Evolutionary conservation across 35 echinoderm and acorn worm species (phyloP), one percentile per base, ranked within the genome.

Genomic region (Heliocidaris erythrogramma): DNA sequence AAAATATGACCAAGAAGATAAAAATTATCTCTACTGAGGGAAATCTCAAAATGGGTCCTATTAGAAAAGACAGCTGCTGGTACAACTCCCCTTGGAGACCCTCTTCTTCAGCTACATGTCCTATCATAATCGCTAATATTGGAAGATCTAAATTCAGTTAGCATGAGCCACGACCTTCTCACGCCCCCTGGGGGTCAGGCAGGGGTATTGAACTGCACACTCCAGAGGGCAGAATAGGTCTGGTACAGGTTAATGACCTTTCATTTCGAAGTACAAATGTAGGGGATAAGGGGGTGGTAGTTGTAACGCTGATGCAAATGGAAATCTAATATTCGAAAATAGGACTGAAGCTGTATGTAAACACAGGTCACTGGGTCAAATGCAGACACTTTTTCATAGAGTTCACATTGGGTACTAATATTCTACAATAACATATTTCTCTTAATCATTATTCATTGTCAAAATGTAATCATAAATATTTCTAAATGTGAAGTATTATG

Each of bases 121-220:
- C 65, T 78, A 78, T 78, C 65, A n/a, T 78, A 78, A 78, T 78
- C 65, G 27, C 65, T 78, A 27, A 78, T 78, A 78, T 78, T 78
- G 65, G 65, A 78, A 78, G 21, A 78, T 27, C 21, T 78, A 78
- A 78, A 78, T 78, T 78, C 65, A 78, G 65, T 78, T 78, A 78
- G 65, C 65, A 78, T 24, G n/a, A 27, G 65, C 4, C 7, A 78
- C 65, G 18, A 78, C 27, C 65, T 78, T 78, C 65, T 8, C 0
- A 71, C n/a, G 65, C 65, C 65, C 65, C 65, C 65, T 78, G 27
- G 65, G 65, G 65, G 65, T 78, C 65, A 78, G 21, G 27, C 8
- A 24, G 65, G 65, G 65, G 21, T 78, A 78, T 27, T n/a, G 65
- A 78, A 78, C 65, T 78, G 18, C 65, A 27, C 65, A 21, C 4